Evolutionary conservation across 2,113 vertebrate species (phyloP).

Genomic region (Cynopterus brachyotis): DNA sequence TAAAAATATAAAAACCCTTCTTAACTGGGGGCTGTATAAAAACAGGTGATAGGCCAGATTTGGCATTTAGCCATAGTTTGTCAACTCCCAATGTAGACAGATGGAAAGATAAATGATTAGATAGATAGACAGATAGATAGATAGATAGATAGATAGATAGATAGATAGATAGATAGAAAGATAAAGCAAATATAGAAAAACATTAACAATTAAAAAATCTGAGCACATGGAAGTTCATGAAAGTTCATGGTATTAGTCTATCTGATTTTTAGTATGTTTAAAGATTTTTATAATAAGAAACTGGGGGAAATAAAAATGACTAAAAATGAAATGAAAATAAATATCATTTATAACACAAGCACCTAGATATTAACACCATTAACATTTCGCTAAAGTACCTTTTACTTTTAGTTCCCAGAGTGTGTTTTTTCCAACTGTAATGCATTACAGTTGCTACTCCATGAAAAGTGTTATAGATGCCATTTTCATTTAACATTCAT

Average conservation of each 20-base stretch:
- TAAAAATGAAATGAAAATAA: slow-evolving; percentile 27
- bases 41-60: not conserved
- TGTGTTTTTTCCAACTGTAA: not conserved
- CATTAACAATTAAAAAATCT: not conserved
- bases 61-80: not conserved
- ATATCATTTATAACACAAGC: not conserved
- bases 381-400: not conserved
- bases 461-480: not conserved
- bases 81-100: not conserved
- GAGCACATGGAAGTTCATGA: not conserved
- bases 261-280: not conserved
- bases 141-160: not conserved
- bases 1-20: slow-evolving; percentile 2
- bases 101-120: not conserved
- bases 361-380: not conserved
- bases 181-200: not conserved
- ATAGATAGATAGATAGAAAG: not conserved
- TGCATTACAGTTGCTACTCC: not conserved
- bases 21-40: not conserved
- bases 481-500: not conserved
- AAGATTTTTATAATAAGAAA: not conserved
- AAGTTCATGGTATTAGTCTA: not conserved
- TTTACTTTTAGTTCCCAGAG: not conserved
- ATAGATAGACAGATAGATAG: not conserved
- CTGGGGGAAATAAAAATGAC: not conserved